phyloP scores from a whole-genome alignment of 2,888 invertebrate genomes.

The Diadromus collaris region DNA sequence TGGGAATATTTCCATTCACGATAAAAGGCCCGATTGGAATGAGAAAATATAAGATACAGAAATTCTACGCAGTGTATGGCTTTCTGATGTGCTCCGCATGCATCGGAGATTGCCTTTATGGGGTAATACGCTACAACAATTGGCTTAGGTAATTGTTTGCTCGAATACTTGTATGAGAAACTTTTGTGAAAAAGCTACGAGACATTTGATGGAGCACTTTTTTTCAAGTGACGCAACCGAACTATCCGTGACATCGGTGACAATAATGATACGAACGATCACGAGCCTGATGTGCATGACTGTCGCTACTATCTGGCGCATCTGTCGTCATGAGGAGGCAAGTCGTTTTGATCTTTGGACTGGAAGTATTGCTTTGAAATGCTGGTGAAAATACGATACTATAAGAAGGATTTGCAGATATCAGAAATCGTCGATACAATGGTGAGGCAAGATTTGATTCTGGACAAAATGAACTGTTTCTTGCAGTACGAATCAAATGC shows the following conservation, averaged over 20 bases:
- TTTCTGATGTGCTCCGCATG: slow-evolving; percentile 11
- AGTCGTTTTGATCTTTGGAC: neutral
- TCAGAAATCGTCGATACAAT: slow-evolving; percentile 42
- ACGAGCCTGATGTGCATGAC: slow-evolving; percentile 35
- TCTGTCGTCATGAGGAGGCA: slow-evolving; percentile 45
- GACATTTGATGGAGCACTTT: neutral
- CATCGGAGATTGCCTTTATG: neutral
- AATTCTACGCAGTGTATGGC: slow-evolving; percentile 26
- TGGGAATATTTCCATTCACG: slow-evolving; percentile 54
- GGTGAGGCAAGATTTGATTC: slow-evolving; percentile 30
- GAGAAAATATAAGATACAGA: slow-evolving; percentile 39
- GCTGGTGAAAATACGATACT: neutral
- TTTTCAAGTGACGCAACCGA: neutral
- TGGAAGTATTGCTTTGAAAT: neutral
- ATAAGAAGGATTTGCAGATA: slow-evolving; percentile 17
- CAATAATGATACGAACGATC: slow-evolving; percentile 11
- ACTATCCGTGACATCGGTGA: neutral
- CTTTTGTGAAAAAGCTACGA: neutral
- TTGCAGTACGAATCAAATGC: slow-evolving; percentile 30
- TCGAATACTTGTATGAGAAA: neutral
- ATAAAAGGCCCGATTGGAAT: slow-evolving; percentile 7
- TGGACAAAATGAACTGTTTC: slow-evolving; percentile 48
- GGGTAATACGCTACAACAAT: neutral
- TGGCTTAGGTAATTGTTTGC: neutral
- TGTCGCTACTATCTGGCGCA: slow-evolving; percentile 27